Base-by-base conservation (phyloP, 1,140 invertebrate genomes). In the Heliothis subflexa region DNA sequence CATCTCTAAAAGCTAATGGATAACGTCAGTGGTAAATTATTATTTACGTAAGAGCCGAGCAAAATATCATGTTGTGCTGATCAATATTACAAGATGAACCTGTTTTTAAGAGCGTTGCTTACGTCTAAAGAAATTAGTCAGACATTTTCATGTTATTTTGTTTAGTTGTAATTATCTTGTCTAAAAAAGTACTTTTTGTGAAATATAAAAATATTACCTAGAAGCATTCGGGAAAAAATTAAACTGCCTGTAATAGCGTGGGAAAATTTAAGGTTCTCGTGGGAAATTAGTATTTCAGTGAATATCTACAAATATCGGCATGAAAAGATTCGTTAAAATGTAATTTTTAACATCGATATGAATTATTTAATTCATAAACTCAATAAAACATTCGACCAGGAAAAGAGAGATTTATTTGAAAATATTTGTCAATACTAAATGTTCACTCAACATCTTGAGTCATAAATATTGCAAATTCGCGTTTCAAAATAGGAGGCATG, bases 381-480 rank as follows among this genome's bases (percentile, higher is more conserved):
- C 14, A 33, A 64, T 64, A 45, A 40, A 40, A 40, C 61, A 16
- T 10, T 10, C 62, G n/a, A 47, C 33, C 45, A 45, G n/a, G 61
- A 64, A 47, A 47, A 47, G 9, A 18, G 28, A 49, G 16, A 70
- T 49, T 45, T 62, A n/a, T 13, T 62, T 45, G 13, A n/a, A 66
- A 66, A 66, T 66, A 59, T 72, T 57, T 57, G n/a, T 61, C 25
- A 16, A 49, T 28, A 61, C 33, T 61, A 52, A 21, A 13, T 16
- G 33, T 76, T 40, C 73, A 64, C 64, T 76, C 21, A 10, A 76
- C 45, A 47, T 49, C 13, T 33, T 52, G 25, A 45, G 21, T 75
- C 45, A 77, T 77, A 77, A 77, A 77, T 66, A 77, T 77, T 77
- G 50, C 74, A 77, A 77, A 77, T 77, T 77, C 52, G 74, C 61